A percentile compares a stretch with the other conserved stretches of the same genome.
phyloP scores from a whole-genome alignment of 37 sponge, comb jelly and placozoan genomes.

The Mnemiopsis leidyi region DNA sequence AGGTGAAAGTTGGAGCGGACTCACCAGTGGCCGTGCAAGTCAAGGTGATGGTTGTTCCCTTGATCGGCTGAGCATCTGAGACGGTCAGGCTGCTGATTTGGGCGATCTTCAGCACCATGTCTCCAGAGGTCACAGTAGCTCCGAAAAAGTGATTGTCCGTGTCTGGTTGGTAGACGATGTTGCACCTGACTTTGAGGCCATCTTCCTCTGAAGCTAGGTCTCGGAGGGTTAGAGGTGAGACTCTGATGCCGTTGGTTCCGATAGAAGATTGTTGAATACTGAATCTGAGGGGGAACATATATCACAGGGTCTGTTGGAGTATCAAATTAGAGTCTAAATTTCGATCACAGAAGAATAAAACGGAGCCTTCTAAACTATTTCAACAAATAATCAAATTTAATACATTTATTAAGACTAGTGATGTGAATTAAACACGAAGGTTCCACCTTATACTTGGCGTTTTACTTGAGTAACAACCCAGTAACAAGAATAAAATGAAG shows the following conservation, averaged over 20 bases:
- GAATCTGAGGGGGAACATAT: no score
- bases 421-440: no score
- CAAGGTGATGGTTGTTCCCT: neutral
- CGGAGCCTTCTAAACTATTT: no score
- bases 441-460: no score
- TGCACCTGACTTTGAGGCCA: neutral
- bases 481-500: no score
- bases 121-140: neutral
- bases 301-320: no score
- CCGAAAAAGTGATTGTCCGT: neutral
- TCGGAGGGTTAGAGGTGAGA: neutral
- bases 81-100: neutral
- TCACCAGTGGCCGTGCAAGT: neutral
- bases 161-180: neutral
- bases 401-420: no score
- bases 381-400: no score
- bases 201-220: neutral
- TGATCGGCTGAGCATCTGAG: neutral
- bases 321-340: no score
- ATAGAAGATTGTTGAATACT: neutral
- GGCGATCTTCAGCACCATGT: neutral
- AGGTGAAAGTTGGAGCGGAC: neutral
- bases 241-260: neutral
- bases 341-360: no score
- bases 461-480: no score